Evolutionary conservation across 2,113 vertebrate species (phyloP).

Genomic region (Ondatra zibethicus): DNA sequence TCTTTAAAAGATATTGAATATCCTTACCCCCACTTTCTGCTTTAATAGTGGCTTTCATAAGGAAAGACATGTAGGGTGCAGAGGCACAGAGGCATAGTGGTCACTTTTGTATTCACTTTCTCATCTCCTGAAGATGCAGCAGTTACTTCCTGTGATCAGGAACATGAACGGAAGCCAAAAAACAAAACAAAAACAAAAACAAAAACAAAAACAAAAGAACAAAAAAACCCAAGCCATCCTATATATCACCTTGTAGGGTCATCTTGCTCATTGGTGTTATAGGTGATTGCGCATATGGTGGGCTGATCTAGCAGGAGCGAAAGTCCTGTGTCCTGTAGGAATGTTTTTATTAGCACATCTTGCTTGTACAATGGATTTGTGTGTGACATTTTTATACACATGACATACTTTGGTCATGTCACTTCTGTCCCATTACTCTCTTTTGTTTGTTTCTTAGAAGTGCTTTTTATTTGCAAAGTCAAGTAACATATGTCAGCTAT

Average conservation of each 20-base stretch:
- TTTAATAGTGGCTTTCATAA: not conserved
- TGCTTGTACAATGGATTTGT: not conserved
- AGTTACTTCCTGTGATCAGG: fast-evolving
- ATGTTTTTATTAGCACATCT: not conserved
- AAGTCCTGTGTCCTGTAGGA: not conserved
- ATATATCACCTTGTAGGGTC: not conserved
- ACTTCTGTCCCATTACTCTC: not conserved
- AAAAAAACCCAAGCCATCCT: too few relatives aligned
- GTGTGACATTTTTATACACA: not conserved
- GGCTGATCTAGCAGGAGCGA: not conserved
- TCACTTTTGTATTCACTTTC: fast-evolving
- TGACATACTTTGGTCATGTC: not conserved
- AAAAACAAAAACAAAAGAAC: too few relatives aligned
- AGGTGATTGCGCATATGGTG: too few relatives aligned
- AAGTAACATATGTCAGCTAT: not conserved
- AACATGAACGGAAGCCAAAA: not conserved
- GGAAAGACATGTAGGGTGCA: not conserved
- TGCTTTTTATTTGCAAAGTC: not conserved
- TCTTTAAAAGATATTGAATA: not conserved
- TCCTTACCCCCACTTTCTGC: not conserved
- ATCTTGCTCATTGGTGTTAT: not conserved
- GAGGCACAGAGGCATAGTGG: not conserved
- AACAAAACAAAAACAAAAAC: too few relatives aligned
- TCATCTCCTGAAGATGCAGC: not conserved
- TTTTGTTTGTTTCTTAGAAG: not conserved